Conservation (phyloP, 2,888 invertebrate species). For the Omphaloscelis lunosa region DNA sequence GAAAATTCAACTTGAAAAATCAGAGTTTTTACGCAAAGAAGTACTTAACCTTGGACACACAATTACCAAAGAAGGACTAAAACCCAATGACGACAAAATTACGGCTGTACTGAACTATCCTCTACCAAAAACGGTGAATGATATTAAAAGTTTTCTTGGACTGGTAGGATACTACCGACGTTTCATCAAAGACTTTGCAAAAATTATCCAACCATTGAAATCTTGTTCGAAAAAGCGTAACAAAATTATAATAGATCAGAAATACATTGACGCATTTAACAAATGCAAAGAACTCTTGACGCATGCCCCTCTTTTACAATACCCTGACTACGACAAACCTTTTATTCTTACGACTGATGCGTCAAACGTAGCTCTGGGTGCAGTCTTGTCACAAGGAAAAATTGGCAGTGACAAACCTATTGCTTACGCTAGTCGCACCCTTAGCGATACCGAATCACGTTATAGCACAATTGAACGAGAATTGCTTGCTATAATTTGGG, state of each 20-base stretch:
- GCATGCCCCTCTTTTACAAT: slow-evolving; percentile 4
- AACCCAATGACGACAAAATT: neutral
- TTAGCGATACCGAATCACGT: neutral
- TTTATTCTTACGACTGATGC: slow-evolving; percentile 7
- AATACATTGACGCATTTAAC: neutral
- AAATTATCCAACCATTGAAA: neutral
- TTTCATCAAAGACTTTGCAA: neutral
- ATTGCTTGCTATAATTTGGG: slow-evolving; percentile 2
- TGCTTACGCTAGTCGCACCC: neutral
- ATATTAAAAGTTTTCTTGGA: neutral
- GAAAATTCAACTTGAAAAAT: no score
- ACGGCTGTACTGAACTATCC: neutral
- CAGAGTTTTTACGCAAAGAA: no score
- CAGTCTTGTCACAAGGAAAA: slow-evolving; percentile 2
- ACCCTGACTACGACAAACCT: neutral
- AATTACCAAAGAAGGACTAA: neutral
- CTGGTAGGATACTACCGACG: neutral
- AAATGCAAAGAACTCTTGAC: slow-evolving; percentile 8
- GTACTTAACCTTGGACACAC: no score
- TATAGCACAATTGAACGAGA: neutral
- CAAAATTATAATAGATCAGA: neutral
- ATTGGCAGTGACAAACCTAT: neutral
- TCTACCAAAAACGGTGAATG: neutral
- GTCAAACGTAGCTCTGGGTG: neutral
- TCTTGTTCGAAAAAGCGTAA: neutral